Conservation (phyloP, 1,140 invertebrate genomes). For the Drepana arcuata region DNA sequence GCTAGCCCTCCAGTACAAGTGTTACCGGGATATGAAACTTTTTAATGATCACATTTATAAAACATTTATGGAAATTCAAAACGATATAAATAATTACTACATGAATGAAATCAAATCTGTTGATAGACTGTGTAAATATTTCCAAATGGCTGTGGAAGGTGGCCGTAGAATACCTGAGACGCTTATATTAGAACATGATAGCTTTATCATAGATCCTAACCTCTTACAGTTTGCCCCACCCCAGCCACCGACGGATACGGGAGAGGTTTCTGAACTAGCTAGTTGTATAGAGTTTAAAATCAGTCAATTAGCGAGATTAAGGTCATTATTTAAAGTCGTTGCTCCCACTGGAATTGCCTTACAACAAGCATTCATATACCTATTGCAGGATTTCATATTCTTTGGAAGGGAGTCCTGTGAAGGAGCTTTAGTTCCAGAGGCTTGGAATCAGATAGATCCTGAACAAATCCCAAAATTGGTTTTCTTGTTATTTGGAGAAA, state of each 20-base stretch:
- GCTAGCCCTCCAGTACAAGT: slow-evolving; percentile 46
- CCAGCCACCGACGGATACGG: slow-evolving; percentile 12
- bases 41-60: slow-evolving; percentile 53
- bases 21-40: slow-evolving; percentile 56
- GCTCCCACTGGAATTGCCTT: slow-evolving; percentile 70
- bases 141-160: slow-evolving; percentile 73
- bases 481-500: slow-evolving; percentile 62
- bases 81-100: slow-evolving; percentile 69
- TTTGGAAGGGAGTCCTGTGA: slow-evolving; percentile 61
- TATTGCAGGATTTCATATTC: slow-evolving; percentile 73
- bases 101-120: slow-evolving; percentile 71
- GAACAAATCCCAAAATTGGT: slow-evolving; percentile 63
- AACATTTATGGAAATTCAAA: slow-evolving; percentile 57
- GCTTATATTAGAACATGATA: slow-evolving; percentile 62
- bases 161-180: slow-evolving; percentile 56
- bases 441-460: slow-evolving; percentile 68
- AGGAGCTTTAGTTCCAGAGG: slow-evolving; percentile 56
- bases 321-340: slow-evolving; percentile 65
- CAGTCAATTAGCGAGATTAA: slow-evolving; percentile 63
- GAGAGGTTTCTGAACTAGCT: slow-evolving; percentile 26
- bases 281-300: slow-evolving; percentile 62
- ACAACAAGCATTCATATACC: slow-evolving; percentile 67
- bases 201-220: slow-evolving; percentile 58
- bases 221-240: slow-evolving; percentile 41
- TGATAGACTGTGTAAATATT: slow-evolving; percentile 66